Evolutionary conservation across 2,113 vertebrate genomes (phyloP).

Genomic region (Neotoma lepida): DNA sequence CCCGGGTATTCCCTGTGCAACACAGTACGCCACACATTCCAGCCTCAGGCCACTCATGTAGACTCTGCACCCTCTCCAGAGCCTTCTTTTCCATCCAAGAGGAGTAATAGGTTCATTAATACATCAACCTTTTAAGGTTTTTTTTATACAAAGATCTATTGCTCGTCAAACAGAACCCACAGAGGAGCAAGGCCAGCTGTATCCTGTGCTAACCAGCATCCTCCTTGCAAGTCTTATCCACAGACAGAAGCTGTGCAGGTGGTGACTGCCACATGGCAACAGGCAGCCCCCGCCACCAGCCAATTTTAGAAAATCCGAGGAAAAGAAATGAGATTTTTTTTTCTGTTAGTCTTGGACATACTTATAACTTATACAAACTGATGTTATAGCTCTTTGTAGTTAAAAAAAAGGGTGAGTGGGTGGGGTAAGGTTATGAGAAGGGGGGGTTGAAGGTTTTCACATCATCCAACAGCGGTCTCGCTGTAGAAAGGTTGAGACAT

Average conservation of each 20-base stretch:
- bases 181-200: background rate
- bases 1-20: background rate
- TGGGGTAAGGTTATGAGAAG: background rate
- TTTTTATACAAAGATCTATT: background rate
- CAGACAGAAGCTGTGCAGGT: background rate
- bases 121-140: background rate
- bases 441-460: background rate
- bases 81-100: background rate
- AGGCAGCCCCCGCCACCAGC: background rate
- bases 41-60: accelerated
- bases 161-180: background rate
- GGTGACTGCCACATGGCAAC: background rate
- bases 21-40: background rate
- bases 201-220: background rate
- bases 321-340: background rate
- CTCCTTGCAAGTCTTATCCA: background rate
- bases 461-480: background rate
- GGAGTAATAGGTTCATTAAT: background rate
- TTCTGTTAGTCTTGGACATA: slow-evolving; percentile 4
- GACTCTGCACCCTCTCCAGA: background rate
- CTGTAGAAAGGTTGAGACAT: background rate
- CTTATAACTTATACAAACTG: background rate
- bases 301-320: slow-evolving; percentile 52
- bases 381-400: background rate
- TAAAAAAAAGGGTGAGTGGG: background rate